A percentile compares a stretch with the other conserved stretches of the same genome.
These are phyloP conservation scores for Polypedilum pembai DNA, from an alignment of 1,140 invertebrate species.

Conservation along the genomic window DNA sequence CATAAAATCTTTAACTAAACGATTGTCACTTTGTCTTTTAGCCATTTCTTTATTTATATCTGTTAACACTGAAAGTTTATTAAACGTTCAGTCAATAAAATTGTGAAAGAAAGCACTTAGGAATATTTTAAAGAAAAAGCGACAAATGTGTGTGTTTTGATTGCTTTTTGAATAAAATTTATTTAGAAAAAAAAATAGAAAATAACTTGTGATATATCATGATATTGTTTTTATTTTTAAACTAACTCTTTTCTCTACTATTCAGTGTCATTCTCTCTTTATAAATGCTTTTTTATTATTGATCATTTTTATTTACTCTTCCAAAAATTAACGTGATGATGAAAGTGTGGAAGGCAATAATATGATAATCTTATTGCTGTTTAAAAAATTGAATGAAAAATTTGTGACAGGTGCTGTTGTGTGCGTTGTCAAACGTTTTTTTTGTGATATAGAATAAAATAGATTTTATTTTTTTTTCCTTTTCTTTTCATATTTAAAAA, in stretches of 20 bases:
- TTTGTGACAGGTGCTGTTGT: constrained; percentile 5
- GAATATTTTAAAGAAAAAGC: too few species aligned
- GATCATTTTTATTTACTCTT: too few species aligned
- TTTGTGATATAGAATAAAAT: background rate
- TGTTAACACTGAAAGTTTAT: too few species aligned
- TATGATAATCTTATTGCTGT: background rate
- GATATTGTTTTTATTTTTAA: constrained; percentile 5
- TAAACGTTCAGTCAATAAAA: too few species aligned
- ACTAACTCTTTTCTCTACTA: background rate
- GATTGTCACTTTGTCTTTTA: too few species aligned
- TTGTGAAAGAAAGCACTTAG: too few species aligned
- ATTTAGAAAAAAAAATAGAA: background rate
- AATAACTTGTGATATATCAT: background rate
- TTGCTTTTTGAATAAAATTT: background rate
- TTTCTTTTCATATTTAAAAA: background rate
- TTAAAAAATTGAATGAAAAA: constrained; percentile 15
- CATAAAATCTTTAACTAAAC: too few species aligned
- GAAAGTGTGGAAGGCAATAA: background rate
- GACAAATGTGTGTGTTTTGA: background rate
- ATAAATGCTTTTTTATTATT: too few species aligned
- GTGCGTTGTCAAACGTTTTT: background rate
- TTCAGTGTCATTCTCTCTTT: background rate
- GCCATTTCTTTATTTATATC: too few species aligned
- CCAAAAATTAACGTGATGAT: background rate
- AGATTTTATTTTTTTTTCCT: background rate